Conservation (phyloP, 2,113 vertebrate genomes). For the Procavia capensis region DNA sequence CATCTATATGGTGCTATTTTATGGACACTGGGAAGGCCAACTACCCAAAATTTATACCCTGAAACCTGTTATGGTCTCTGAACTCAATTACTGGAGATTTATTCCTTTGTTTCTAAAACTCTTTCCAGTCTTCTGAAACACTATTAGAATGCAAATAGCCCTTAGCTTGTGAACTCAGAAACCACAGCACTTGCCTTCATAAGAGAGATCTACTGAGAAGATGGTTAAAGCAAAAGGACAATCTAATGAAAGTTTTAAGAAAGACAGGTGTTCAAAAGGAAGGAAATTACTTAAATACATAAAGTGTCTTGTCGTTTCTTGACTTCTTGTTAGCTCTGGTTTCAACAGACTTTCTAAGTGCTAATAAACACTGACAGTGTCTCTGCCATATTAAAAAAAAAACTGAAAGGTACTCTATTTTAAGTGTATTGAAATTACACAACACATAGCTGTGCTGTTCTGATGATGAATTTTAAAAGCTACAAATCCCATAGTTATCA, state of each 20-base stretch:
- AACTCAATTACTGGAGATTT: constrained; percentile 74
- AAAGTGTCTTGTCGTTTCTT: not conserved
- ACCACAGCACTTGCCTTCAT: not conserved
- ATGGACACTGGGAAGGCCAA: constrained; percentile 24
- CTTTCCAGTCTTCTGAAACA: constrained; percentile 45
- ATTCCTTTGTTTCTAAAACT: constrained; percentile 41
- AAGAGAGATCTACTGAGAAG: not conserved
- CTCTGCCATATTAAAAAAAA: too few species aligned
- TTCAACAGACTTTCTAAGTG: not conserved
- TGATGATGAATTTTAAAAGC: not conserved
- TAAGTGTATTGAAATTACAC: not conserved
- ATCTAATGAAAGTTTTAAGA: not conserved
- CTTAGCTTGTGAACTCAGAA: not conserved
- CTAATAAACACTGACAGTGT: not conserved
- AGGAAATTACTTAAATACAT: not conserved
- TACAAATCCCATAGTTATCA: too few species aligned
- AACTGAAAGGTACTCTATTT: not conserved
- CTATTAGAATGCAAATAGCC: constrained; percentile 22
- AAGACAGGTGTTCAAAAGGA: not conserved
- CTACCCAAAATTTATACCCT: constrained; percentile 58
- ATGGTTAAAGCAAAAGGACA: not conserved
- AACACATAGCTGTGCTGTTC: not conserved
- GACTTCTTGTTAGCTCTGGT: not conserved
- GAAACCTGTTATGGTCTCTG: constrained; percentile 46
- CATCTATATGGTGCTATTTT: constrained; percentile 31